Conservation (phyloP, 2,888 invertebrate genomes). For the Cheilosia pagana region DNA sequence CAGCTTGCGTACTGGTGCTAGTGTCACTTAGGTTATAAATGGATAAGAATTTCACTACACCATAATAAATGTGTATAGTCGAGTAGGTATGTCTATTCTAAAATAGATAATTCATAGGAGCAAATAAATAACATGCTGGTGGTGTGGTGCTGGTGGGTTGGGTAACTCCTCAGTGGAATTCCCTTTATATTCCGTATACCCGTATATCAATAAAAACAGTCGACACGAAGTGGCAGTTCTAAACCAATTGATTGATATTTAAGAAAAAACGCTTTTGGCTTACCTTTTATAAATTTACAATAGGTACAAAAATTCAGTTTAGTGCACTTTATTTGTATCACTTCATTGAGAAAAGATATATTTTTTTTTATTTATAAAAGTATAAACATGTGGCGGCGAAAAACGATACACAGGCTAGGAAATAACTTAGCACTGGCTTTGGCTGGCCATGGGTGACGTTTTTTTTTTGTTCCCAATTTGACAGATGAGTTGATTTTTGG, state of each 20-base stretch:
- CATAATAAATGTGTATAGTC: background rate
- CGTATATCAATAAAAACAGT: background rate
- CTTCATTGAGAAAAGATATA: conserved; percentile 63
- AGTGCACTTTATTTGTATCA: conserved; percentile 54
- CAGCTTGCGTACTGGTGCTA: background rate
- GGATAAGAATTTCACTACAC: background rate
- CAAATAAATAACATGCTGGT: background rate
- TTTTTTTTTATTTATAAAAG: conserved; percentile 51
- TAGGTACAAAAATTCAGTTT: conserved; percentile 55
- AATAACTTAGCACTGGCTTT: no score
- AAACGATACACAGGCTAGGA: background rate
- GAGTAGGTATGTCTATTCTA: background rate
- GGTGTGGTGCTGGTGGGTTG: background rate
- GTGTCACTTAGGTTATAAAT: conserved; percentile 30
- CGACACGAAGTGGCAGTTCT: background rate
- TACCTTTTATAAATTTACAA: conserved; percentile 42
- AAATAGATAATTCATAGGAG: conserved; percentile 16
- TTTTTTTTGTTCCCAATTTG: background rate
- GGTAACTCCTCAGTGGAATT: conserved; percentile 3
- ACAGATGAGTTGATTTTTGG: no score
- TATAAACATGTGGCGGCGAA: conserved; percentile 65
- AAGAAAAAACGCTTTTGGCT: background rate
- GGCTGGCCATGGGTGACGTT: background rate
- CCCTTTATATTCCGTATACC: background rate
- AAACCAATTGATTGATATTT: background rate